phyloP scores from a whole-genome alignment of 2,113 vertebrate genomes.

The Sylvilagus bachmani region DNA sequence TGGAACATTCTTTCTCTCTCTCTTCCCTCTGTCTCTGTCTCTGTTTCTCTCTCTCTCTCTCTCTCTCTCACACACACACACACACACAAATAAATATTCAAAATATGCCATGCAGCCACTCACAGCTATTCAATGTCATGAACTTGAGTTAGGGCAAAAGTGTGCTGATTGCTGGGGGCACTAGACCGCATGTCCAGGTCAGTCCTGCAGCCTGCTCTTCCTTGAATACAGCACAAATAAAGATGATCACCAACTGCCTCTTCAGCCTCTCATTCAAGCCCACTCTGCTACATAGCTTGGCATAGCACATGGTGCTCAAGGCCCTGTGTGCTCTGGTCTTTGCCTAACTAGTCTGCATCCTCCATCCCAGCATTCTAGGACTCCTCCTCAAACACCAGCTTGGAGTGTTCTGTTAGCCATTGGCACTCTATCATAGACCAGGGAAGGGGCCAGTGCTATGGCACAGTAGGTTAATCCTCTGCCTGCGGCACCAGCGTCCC shows the following conservation, averaged over 20 bases:
- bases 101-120: constrained; percentile 13
- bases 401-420: constrained; percentile 32
- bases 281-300: neutral
- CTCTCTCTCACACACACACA: too few species aligned
- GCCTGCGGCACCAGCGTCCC: too few species aligned
- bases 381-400: constrained; percentile 31
- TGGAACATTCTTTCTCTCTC: too few species aligned
- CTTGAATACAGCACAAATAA: constrained; percentile 29
- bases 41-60: too few species aligned
- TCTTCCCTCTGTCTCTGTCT: too few species aligned
- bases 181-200: neutral
- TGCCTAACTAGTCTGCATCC: neutral
- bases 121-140: neutral
- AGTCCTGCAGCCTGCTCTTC: neutral
- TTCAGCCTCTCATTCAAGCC: neutral
- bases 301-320: neutral
- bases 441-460: neutral
- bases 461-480: too few species aligned
- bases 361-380: neutral
- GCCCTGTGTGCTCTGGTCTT: neutral
- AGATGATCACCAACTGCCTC: neutral
- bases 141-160: neutral
- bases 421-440: constrained; percentile 29
- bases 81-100: neutral
- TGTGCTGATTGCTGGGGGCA: neutral